Evolutionary conservation across 1,140 invertebrate species (phyloP), one percentile per base, ranked within the genome.

Genomic region (Lepidostoma basale): DNA sequence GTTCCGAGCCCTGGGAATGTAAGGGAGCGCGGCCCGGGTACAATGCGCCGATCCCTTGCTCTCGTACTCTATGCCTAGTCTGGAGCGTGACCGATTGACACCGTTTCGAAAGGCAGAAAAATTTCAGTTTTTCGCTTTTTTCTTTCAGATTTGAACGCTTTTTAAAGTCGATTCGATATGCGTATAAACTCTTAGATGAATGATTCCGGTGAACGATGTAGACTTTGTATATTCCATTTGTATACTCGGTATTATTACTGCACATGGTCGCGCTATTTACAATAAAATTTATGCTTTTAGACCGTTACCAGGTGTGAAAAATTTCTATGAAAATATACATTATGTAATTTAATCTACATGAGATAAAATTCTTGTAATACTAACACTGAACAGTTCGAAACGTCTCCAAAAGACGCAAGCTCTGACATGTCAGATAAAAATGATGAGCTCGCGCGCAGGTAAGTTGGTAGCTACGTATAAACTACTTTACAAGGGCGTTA

Each of bases 61-160:
- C 20, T 20, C 44, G 20, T 23, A 12, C 16, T 0, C 44, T 4
- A 10, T 16, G 3, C 20, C 20, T 10, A 10, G 44, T 47, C 14
- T 47, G 20, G 22, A 68, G 16, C 70, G 66, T 72, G 67, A 66
- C 70, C 10, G 63, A 72, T 58, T 33, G 44, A 56, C 25, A 62
- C 70, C 70, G 70, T 68, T 62, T 44, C 70, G 67, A 73, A 73
- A 66, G 62, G 70, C 67, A 69, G 70, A 67, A 73, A 72, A 73
- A 67, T 69, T 73, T 67, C 58, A 73, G 70, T 73, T 73, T 69
- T 69, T 69, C 70, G 70, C 67, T 69, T 69, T 73, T 72, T 73
- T 73, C 70, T 73, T 73, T 73, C 67, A 66, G 45, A 73, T 73
- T 73, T 73, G 70, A 52, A 73, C 70, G 70, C 70, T 69, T 73